Evolutionary conservation across 2,797 vertebrate species (phyloP).

Genomic region (Neopelma chrysocephalum): DNA sequence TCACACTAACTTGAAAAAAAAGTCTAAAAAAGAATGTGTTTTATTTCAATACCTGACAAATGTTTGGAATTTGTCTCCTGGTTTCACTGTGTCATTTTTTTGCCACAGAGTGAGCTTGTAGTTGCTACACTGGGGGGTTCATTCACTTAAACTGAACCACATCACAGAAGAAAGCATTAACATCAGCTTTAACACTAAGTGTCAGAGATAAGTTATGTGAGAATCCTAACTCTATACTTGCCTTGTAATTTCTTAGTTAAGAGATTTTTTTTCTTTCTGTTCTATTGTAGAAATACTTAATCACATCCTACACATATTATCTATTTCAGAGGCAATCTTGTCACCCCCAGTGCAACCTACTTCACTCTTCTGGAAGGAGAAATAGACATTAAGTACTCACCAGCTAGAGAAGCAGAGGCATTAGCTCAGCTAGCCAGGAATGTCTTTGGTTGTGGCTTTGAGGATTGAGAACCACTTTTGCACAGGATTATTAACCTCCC

Average conservation of each 20-base stretch:
- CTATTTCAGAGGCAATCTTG: background rate
- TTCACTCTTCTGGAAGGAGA: background rate
- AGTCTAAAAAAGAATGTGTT: background rate
- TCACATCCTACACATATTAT: background rate
- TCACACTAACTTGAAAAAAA: background rate
- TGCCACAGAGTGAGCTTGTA: background rate
- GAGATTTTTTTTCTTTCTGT: background rate
- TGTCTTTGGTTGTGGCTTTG: background rate
- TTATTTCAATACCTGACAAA: background rate
- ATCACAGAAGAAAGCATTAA: background rate
- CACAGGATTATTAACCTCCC: background rate
- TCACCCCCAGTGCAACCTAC: background rate
- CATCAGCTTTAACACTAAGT: background rate
- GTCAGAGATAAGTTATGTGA: background rate
- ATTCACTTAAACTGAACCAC: background rate
- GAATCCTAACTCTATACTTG: background rate
- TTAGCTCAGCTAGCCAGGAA: background rate
- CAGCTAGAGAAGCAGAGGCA: background rate
- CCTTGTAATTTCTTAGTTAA: background rate
- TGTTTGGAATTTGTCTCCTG: background rate
- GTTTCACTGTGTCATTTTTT: background rate
- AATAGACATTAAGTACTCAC: background rate
- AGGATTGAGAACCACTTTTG: background rate
- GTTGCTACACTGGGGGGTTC: background rate
- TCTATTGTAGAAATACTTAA: background rate